phyloP scores from a whole-genome alignment of 2,113 vertebrate species.

The Fukomys damarensis region DNA sequence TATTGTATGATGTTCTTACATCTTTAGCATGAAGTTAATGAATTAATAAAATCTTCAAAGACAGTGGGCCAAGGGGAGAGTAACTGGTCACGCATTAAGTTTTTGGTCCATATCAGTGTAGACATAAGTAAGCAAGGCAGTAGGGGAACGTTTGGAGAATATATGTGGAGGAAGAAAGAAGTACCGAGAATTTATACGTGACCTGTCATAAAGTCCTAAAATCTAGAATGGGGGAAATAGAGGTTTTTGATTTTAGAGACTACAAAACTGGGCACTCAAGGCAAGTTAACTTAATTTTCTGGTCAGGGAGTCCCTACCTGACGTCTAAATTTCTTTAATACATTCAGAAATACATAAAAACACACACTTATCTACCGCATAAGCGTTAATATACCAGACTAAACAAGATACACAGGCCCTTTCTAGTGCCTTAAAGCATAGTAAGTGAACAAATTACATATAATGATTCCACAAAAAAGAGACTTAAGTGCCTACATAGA shows the following conservation, averaged over 20 bases:
- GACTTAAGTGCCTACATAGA: conserved; percentile 21
- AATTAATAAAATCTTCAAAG: not conserved
- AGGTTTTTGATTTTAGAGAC: not conserved
- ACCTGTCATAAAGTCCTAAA: not conserved
- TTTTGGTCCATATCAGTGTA: not conserved
- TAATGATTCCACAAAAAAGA: not conserved
- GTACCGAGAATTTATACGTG: not conserved
- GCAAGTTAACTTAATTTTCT: conserved; percentile 24
- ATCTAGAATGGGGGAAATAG: not conserved
- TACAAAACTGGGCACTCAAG: not conserved
- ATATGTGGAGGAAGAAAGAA: not conserved
- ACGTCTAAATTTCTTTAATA: not conserved
- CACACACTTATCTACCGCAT: not conserved
- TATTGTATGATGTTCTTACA: not conserved
- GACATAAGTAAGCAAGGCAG: not conserved
- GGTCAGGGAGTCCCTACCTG: not conserved
- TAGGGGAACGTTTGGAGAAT: not conserved
- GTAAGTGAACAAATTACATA: not conserved
- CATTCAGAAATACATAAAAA: not conserved
- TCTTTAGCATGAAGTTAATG: not conserved
- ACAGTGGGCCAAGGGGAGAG: not conserved
- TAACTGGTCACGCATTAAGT: not conserved
- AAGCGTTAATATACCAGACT: not conserved
- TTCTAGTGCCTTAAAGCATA: conserved; percentile 11
- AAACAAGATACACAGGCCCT: not conserved